Percentiles rank a stretch among this genome's conserved stretches.
phyloP scores from a whole-genome alignment of 2,888 invertebrate species.

The Cryptophagus acutangulus region DNA sequence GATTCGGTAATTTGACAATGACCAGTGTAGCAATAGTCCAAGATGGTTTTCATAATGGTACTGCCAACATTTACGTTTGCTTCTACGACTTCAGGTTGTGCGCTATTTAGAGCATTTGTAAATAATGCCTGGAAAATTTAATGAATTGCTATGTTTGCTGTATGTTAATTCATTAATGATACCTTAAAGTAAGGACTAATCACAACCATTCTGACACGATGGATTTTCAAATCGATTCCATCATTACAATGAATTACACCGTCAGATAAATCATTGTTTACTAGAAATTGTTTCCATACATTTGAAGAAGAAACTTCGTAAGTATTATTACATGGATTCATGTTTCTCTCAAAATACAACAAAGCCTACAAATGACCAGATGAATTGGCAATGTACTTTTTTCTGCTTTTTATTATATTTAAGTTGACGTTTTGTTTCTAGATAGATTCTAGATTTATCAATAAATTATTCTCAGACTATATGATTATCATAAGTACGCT shows the following conservation, averaged over 20 bases:
- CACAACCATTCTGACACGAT: conserved; percentile 66
- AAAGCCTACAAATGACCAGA: too few species aligned
- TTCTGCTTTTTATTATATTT: too few species aligned
- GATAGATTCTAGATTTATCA: too few species aligned
- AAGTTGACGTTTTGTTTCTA: too few species aligned
- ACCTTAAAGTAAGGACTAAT: conserved; percentile 66
- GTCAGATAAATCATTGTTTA: conserved; percentile 65
- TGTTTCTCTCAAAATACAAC: too few species aligned
- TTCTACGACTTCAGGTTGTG: conserved; percentile 57
- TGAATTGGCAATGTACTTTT: too few species aligned
- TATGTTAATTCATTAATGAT: not conserved
- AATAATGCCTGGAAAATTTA: conserved; percentile 54
- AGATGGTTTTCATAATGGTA: conserved; percentile 58
- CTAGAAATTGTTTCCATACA: conserved; percentile 65
- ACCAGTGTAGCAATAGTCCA: conserved; percentile 74
- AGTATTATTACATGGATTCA: too few species aligned
- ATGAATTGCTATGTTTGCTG: not conserved
- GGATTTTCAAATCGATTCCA: conserved; percentile 59
- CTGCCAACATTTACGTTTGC: conserved; percentile 58
- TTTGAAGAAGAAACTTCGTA: too few species aligned
- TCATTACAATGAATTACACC: conserved; percentile 61
- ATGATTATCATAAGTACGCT: too few species aligned
- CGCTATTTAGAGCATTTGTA: conserved; percentile 61
- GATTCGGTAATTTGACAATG: conserved; percentile 58
- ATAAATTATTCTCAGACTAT: too few species aligned